Base-by-base conservation (phyloP, 1,140 invertebrate genomes). In the Sycophaga agraensis region DNA sequence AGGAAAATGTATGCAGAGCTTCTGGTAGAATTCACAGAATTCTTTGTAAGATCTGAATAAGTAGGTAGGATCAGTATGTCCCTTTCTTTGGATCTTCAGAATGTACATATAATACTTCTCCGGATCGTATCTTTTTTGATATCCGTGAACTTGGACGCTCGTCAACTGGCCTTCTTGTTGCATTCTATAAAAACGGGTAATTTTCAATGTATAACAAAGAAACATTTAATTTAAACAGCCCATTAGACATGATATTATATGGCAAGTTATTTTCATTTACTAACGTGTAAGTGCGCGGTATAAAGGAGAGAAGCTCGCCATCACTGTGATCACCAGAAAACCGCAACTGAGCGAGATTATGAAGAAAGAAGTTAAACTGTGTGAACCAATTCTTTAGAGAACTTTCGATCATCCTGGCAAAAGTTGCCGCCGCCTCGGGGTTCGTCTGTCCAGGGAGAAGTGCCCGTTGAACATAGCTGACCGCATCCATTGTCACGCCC, bases 21-120 rank as follows among this genome's bases (percentile, higher is more conserved):
- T 98, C 72, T 95, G 91, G 77, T 98, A 91, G 59, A 99, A 90
- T 80, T 99, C 97, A 16, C 91, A 90, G 79, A 99, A 98, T 79
- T 99, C 96, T 69, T 94, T 92, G 78, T 96, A 99, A 1, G 93
- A 92, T 53, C 97, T 87, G 75, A 96, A 96, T 28, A 99, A 82
- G 72, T 92, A 90, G 50, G 89, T 88, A 0, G 92, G 88, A 70
- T 96, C 93, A 8, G 86, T 85, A 73, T 96, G 89, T 56, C 89
- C 88, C 67, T 91, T 90, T 56, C 97, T 83, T 67, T 89, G 89
- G 42, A 99, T 90, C 68, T 89, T 86, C 42, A 99, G 79, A 68
- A 96, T 91, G 77, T 97, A 99, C 71, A 98, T 94, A 79, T 99
- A 99, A 82, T 97, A 95, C 82, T 99, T 99, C 73, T 98, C 96